Evolutionary conservation across 2,888 invertebrate genomes (phyloP), one percentile per base, ranked within the genome.

Genomic region (Trachelus troglodyta): DNA sequence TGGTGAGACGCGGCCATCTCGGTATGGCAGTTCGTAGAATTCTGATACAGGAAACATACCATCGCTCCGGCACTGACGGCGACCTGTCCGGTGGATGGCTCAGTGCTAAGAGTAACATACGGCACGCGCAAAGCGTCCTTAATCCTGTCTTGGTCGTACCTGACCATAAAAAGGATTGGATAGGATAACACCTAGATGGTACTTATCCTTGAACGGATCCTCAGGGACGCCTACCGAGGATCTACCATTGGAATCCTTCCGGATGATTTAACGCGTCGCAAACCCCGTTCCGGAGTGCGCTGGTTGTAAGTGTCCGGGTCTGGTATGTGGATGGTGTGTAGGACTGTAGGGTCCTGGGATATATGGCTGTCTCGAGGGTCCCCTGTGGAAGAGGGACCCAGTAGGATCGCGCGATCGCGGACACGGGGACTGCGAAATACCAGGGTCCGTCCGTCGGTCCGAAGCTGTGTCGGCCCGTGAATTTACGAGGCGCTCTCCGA

Each of bases 241-340:
- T 40, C 15, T 6, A 40, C 56, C 56, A 56, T 56, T 23, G 56
- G 56, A 56, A 56, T 56, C 56, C 56, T 56, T 23, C 56, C 23
- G 81, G 80, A 85, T 85, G 86, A 86, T 86, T 85, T 85, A 86
- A 79, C 81, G 80, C 83, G 78, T 78, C 75, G 79, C 75, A 76
- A 84, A 69, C 71, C 31, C n/a, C 33, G 34, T 71, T 71, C 71
- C 31, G 71, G 71, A 71, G 71, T 85, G 81, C 83, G 83, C 79
- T 77, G 82, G 85, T 86, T 87, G 85, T 87, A 88, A 88, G 88
- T 87, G 88, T 88, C 85, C 87, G 82, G 85, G 85, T 85, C 87
- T 87, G 88, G 88, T 88, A 88, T 87, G 88, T 81, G 84, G 74
- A 79, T 81, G 80, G 83, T 85, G 84, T 87, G 86, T 85, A 86